These are phyloP conservation scores for Neoaliturus tenellus DNA, from an alignment of 2,888 invertebrate species.

Conservation along the genomic window DNA sequence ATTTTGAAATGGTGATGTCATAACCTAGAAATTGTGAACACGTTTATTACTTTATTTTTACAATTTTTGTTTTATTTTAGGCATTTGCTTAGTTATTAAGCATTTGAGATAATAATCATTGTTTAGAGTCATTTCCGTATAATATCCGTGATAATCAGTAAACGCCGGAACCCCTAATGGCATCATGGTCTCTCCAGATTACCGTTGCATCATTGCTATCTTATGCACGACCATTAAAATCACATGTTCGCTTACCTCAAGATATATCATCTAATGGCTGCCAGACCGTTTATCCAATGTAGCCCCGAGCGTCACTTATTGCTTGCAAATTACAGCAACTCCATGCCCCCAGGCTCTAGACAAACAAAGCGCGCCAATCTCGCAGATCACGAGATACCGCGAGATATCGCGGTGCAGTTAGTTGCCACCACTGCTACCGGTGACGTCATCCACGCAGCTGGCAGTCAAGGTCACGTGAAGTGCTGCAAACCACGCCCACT, in stretches of 20 bases:
- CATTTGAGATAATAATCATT: too few species aligned
- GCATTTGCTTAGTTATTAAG: too few species aligned
- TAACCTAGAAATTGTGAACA: too few species aligned
- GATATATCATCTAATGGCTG: not conserved
- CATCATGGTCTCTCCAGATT: too few species aligned
- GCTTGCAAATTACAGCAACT: not conserved
- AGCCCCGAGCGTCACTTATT: not conserved
- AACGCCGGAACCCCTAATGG: too few species aligned
- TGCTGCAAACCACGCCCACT: constrained; percentile 4
- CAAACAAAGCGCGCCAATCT: not conserved
- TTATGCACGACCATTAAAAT: not conserved
- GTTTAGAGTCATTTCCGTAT: too few species aligned
- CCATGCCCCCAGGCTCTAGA: not conserved
- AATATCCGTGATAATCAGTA: too few species aligned
- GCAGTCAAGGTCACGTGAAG: constrained; percentile 16
- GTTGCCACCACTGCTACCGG: not conserved
- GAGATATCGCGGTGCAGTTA: not conserved
- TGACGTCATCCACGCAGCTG: constrained; percentile 20
- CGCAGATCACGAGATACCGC: not conserved
- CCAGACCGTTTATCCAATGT: not conserved
- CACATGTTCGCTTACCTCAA: not conserved
- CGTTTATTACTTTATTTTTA: too few species aligned
- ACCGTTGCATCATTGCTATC: not conserved
- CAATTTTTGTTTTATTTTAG: too few species aligned
- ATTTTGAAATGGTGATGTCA: too few species aligned